Evolutionary conservation across 2,888 invertebrate genomes (phyloP).

Genomic region (Drosophila acutilabella): DNA sequence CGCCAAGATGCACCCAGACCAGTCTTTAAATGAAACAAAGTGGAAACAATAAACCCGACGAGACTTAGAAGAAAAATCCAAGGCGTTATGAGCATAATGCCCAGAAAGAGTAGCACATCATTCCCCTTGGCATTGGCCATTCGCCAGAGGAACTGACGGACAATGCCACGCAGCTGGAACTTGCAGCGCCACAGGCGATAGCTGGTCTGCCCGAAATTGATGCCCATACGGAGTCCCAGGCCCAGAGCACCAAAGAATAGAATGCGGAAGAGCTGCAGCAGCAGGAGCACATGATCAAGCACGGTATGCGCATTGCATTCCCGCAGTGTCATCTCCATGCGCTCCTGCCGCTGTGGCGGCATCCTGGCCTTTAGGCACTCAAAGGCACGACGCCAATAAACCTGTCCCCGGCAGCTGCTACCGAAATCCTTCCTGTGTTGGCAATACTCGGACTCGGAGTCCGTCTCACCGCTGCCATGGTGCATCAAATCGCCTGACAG

Average conservation of each 20-base stretch:
- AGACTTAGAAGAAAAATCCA: constrained; percentile 67
- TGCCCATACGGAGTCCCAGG: constrained; percentile 5
- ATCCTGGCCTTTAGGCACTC: constrained; percentile 20
- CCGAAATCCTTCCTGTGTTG: constrained; percentile 25
- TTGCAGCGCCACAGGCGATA: constrained; percentile 56
- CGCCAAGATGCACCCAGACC: not conserved
- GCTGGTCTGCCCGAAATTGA: constrained; percentile 13
- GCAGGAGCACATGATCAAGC: constrained; percentile 42
- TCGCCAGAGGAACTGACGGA: constrained; percentile 75
- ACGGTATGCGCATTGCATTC: constrained; percentile 15
- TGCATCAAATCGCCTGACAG: not conserved
- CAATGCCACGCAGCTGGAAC: constrained; percentile 54
- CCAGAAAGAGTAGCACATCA: constrained; percentile 63
- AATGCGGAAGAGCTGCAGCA: constrained; percentile 45
- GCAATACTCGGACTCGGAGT: constrained; percentile 69
- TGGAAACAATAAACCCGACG: constrained; percentile 63
- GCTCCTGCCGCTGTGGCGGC: constrained; percentile 37
- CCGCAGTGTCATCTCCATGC: constrained; percentile 14
- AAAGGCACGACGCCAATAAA: constrained; percentile 17
- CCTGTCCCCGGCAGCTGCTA: not conserved
- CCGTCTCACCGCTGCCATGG: constrained; percentile 56
- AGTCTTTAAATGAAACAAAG: constrained; percentile 25
- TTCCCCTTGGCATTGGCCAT: constrained; percentile 72
- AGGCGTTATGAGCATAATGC: constrained; percentile 61
- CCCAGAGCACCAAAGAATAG: constrained; percentile 1